Conservation (phyloP, 1,140 invertebrate genomes). For the Xylocopa sonorina region DNA sequence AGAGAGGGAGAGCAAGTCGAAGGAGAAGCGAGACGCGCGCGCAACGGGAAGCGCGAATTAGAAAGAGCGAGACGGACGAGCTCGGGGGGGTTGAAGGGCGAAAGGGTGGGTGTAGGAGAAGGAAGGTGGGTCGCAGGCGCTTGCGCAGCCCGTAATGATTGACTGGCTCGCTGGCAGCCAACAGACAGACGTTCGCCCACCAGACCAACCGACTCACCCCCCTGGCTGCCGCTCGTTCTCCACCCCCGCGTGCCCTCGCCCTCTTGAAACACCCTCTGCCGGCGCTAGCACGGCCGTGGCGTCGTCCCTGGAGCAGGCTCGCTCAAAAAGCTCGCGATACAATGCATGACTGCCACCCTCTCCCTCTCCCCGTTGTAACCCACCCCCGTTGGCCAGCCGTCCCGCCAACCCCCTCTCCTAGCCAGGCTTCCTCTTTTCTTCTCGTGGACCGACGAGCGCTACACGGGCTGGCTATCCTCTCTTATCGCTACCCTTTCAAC, state of each 20-base stretch:
- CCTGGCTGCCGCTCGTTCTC: slow-evolving; percentile 54
- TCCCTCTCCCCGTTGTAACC: not conserved
- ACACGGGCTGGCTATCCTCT: slow-evolving; percentile 52
- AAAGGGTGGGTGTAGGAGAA: slow-evolving; percentile 53
- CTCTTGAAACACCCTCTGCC: slow-evolving; percentile 56
- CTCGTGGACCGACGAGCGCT: slow-evolving; percentile 52
- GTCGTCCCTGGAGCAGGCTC: slow-evolving; percentile 67
- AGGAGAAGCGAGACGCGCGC: slow-evolving; percentile 15
- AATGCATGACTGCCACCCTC: slow-evolving; percentile 63
- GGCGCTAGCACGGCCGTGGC: slow-evolving; percentile 45
- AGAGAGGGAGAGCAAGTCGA: slow-evolving; percentile 2
- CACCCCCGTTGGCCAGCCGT: slow-evolving; percentile 41
- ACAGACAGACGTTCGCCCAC: slow-evolving; percentile 81
- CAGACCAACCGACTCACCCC: slow-evolving; percentile 68
- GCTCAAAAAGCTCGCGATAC: slow-evolving; percentile 81
- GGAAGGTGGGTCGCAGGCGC: slow-evolving; percentile 70
- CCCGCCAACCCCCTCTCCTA: too few species aligned
- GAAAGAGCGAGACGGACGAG: slow-evolving; percentile 16
- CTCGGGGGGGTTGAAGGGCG: slow-evolving; percentile 34
- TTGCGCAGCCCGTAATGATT: slow-evolving; percentile 82
- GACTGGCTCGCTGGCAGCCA: slow-evolving; percentile 83
- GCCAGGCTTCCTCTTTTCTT: slow-evolving; percentile 63
- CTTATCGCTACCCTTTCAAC: slow-evolving; percentile 67
- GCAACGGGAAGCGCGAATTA: slow-evolving; percentile 41
- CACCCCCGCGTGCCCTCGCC: slow-evolving; percentile 35